Base-by-base conservation (phyloP, 1,140 invertebrate genomes). In the Pogonus chalceus region DNA sequence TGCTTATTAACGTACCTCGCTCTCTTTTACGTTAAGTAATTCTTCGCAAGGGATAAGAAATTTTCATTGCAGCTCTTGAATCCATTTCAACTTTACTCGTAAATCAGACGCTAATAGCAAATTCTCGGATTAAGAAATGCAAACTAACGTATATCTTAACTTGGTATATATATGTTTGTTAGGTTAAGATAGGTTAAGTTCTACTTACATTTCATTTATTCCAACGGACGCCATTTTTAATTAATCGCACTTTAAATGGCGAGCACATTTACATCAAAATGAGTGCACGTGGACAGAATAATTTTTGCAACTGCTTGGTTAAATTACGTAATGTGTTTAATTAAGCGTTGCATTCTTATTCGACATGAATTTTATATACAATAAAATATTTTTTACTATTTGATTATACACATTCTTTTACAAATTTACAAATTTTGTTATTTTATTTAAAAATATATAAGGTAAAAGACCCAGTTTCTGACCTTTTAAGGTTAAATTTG, bases 41-140 rank as follows among this genome's bases (percentile, higher is more conserved):
- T 31, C 26, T 4, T 7, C 7, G 26, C n/a, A n/a, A n/a, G 7
- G 26, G 26, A 31, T 31, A 31, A 43, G 9, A 43, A n/a, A 43
- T 43, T 43, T 43, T 43, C 37, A 43, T 4, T 18, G 37, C 37
- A 43, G 37, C 37, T 43, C 18, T 43, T 43, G 18, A 43, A 43
- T 43, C 37, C 37, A 43, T 43, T 43, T 43, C 37, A 43, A 43
- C 37, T 43, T 43, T 43, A 43, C 37, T 18, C 37, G 18, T 43
- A 43, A 43, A 43, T 43, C 37, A 43, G 9, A 4, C 18, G 37
- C 37, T 43, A 43, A 43, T 43, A 43, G 37, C 37, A 18, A 43
- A 18, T 43, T 43, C 37, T 12, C 37, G 37, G 37, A 43, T 43
- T 43, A 43, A 43, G 37, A 43, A 43, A 43, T 31, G 4, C 26